Percentiles rank a stretch among this genome's conserved stretches.
Evolutionary conservation across 1,140 invertebrate genomes (phyloP).

Genomic region (Nixonia krombeini): DNA sequence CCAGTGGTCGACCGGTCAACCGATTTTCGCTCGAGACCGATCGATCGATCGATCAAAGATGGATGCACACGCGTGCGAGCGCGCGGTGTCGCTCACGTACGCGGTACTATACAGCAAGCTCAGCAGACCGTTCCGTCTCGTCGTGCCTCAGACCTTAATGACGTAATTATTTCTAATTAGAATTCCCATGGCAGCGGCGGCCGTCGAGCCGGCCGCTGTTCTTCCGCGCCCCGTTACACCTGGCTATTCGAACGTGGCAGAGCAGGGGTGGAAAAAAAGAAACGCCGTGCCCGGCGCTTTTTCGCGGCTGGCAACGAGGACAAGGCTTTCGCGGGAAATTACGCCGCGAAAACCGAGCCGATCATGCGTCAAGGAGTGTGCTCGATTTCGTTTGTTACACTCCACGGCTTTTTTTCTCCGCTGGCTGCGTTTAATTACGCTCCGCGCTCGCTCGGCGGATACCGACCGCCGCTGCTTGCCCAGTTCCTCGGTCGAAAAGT

Average conservation of each 20-base stretch:
- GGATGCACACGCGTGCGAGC: constrained; percentile 1
- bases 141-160: constrained; percentile 67
- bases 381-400: too few species aligned
- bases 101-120: constrained; percentile 56
- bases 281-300: background rate
- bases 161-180: constrained; percentile 70
- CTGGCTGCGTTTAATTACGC: too few species aligned
- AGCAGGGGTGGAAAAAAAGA: constrained; percentile 16
- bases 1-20: too few species aligned
- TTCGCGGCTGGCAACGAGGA: constrained; percentile 12
- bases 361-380: background rate
- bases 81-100: constrained; percentile 35
- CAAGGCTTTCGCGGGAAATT: constrained; percentile 12
- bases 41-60: background rate
- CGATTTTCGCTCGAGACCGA: background rate
- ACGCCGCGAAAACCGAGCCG: background rate
- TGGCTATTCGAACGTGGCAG: constrained; percentile 33
- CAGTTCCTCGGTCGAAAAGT: too few species aligned
- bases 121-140: constrained; percentile 65
- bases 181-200: constrained; percentile 56
- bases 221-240: constrained; percentile 54
- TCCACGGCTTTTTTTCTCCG: too few species aligned
- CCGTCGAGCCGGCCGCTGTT: constrained; percentile 21
- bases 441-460: too few species aligned
- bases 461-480: too few species aligned